Base-by-base conservation (phyloP, 2,797 vertebrate genomes). In the Catharus ustulatus region DNA sequence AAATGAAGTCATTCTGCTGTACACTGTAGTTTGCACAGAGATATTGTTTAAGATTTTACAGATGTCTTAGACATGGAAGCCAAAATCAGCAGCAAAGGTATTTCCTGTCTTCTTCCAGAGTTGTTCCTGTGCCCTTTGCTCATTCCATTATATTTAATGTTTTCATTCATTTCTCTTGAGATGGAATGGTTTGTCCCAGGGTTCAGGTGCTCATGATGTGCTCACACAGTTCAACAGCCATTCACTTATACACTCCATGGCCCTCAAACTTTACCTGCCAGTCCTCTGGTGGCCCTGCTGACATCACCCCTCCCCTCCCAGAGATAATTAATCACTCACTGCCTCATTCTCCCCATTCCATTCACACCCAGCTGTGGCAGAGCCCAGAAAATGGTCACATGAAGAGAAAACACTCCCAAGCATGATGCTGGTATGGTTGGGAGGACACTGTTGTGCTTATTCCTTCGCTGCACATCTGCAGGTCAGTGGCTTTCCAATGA, bases 71-170 rank as follows among this genome's bases (percentile, higher is more conserved):
- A 54, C 32, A 14, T 17, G 42, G 45, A 87, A 69, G 79, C 78
- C 84, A 89, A 92, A 94, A 75, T 80, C 84, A 96, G 12, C 78
- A 93, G 89, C 52, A 83, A 64, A 91, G 57, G 49, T 83, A 84
- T 93, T 91, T 94, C 69, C 59, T 87, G 49, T 92, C 80, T 86
- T 95, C 80, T 79, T 91, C 77, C 52, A 63, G 79, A 93, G 32
- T 48, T 84, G 34, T 54, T 88, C 66, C 76, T 84, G 36, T 84
- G 84, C 24, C 73, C 59, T 95, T 71, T 79, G 43, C 63, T 92
- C 34, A 51, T 67, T 81, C n/a, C 21, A 32, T 73, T 76, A 32
- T 27, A 55, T 83, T 45, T 77, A 71, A 86, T 79, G 58, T 75
- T 85, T 87, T 89, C 11, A 26, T 77, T 92, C 1, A 12, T 63